Base-by-base conservation (phyloP, 2,888 invertebrate genomes). In the Sabatieria punctata region DNA sequence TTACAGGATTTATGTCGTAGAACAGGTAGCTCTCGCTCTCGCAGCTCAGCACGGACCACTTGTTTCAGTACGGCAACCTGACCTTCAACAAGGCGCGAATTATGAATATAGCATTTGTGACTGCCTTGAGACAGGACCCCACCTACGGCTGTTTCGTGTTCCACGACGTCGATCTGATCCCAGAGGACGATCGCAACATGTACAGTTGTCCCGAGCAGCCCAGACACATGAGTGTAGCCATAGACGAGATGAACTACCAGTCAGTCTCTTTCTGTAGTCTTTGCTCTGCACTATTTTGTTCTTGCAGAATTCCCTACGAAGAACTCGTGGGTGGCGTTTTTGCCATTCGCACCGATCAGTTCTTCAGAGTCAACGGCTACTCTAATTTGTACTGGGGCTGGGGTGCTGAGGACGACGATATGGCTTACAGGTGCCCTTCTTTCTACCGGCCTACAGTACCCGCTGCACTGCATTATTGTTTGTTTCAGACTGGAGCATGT, bases 281-380 rank as follows among this genome's bases (percentile, higher is more conserved):
- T 2, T 18, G n/a, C 11, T n/a, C n/a, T 13, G 13, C n/a, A 11
- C 19, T 44, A 45, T 44, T 42, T 19, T 8, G 22, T n/a, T 22
- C 4, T 19, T 45, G 21, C 53, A 70, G 69, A 53, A 53, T 69
- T 41, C 64, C 65, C 15, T 70, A 70, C 54, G 54, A 60, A 24
- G 56, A 65, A 41, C 55, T 70, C 22, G 68, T 70, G 2, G 70
- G 70, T 15, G 70, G 70, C 2, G 70, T 70, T 21, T 60, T 70
- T 39, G 63, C 61, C 49, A 64, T 70, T 51, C 54, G 59, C 21
- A 57, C 59, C 21, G 65, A 67, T 27, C 68, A 70, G 47, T 68
- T 67, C 51, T 57, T 64, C 43, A 46, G 51, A 19, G 64, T 66
- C 15, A 68, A 68, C 53, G 68, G 68, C n/a, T 68, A 66, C 54